Conservation (phyloP, 2,888 invertebrate species). For the Amphipoea oculea region DNA sequence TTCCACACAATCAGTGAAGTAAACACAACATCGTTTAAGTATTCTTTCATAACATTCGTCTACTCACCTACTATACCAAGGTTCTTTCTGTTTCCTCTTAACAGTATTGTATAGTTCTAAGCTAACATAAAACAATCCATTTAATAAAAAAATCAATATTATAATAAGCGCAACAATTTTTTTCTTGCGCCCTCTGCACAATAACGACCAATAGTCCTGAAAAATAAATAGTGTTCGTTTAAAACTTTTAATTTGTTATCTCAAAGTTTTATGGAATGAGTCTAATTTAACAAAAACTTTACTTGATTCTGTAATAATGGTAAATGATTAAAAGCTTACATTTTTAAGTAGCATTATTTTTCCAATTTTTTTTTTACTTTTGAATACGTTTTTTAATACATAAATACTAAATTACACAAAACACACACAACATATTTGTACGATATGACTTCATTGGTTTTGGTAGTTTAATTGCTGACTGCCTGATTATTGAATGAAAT, state of each 20-base stretch:
- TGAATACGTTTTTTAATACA: conserved; percentile 10
- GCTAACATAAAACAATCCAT: conserved; percentile 86
- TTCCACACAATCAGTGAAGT: not conserved
- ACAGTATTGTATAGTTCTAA: conserved; percentile 83
- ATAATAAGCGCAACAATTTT: conserved; percentile 79
- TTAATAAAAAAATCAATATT: conserved; percentile 81
- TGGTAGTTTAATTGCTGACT: no score
- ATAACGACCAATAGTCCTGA: conserved; percentile 82
- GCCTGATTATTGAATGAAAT: no score
- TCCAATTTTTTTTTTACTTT: conserved; percentile 1
- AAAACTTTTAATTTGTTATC: conserved; percentile 8
- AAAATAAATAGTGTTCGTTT: conserved; percentile 51
- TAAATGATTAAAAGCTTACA: conserved; percentile 50
- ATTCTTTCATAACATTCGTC: conserved; percentile 27
- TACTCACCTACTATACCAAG: conserved; percentile 83
- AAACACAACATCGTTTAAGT: not conserved
- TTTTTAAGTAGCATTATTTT: conserved; percentile 60
- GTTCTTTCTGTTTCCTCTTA: conserved; percentile 76
- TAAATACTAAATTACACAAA: conserved; percentile 25
- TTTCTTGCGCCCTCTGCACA: conserved; percentile 86
- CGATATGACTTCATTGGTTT: no score
- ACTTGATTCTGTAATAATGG: not conserved
- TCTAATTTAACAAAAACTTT: not conserved
- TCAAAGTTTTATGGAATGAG: not conserved
- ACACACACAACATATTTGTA: conserved; percentile 14